Conservation (phyloP, 2,113 vertebrate genomes). For the Eupsittula cactorum region DNA sequence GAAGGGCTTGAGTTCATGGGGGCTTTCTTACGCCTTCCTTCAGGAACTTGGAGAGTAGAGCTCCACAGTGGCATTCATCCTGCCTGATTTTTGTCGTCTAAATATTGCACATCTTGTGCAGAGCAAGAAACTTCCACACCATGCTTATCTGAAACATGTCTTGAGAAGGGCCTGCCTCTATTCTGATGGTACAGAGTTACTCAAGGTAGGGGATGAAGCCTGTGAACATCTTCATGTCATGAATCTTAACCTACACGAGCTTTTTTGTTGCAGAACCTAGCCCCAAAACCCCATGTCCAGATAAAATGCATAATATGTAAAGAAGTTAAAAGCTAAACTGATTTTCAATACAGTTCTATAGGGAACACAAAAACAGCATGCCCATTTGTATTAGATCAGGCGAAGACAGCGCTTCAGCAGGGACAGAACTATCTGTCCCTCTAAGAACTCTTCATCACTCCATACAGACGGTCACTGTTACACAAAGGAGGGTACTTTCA, state of each 20-base stretch:
- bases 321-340: background rate
- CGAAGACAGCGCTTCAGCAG: background rate
- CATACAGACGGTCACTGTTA: accelerated
- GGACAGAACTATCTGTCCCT: background rate
- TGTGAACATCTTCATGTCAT: background rate
- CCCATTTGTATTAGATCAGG: background rate
- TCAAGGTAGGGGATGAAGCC: background rate
- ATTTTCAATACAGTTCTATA: background rate
- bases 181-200: background rate
- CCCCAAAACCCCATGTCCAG: background rate
- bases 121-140: background rate
- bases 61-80: background rate
- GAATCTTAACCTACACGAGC: background rate
- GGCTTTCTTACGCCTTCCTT: background rate
- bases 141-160: background rate
- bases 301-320: background rate
- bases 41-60: background rate
- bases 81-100: background rate
- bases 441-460: background rate
- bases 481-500: background rate
- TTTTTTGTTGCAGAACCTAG: background rate
- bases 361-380: background rate
- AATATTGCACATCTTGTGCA: background rate
- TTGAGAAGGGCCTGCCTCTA: background rate
- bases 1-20: background rate